Base-by-base conservation (phyloP, 2,797 vertebrate species). In the Molothrus aeneus region DNA sequence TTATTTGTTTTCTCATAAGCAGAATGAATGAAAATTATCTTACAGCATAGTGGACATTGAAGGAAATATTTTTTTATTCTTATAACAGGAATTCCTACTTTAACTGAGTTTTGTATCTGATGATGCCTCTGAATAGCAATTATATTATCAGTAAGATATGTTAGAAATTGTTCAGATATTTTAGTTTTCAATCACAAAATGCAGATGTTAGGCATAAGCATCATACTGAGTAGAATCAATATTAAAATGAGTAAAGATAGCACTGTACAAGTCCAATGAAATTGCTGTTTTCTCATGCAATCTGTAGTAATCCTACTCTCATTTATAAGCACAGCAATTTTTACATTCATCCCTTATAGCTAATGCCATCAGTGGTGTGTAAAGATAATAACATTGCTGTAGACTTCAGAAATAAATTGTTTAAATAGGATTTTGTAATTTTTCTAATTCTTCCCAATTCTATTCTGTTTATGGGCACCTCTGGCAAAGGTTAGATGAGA, bases 341-440 rank as follows among this genome's bases (percentile, higher is more conserved):
- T 92, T 86, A 92, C 31, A 90, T 93, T 94, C 74, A 59, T 83
- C 29, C 45, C 75, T 92, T 88, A 80, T 66, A 94, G 74, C 42
- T 86, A 90, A 90, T 66, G 32, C 43, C 64, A 79, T 88, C 88
- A 85, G 32, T 24, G 50, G 13, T 81, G 24, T 60, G 28, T 64
- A 90, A 90, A 88, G 95, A 86, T 69, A 92, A 92, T 34, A 94
- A 29, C n/a, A 61, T 81, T 92, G 78, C 68, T 70, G 47, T 48
- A 91, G 71, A 88, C 47, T 63, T 95, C 53, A 72, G 57, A 91
- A 96, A 96, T 66, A 92, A 89, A 90, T 93, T 84, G 78, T 82
- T 96, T 90, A 88, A 88, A 95, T 54, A 88, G 53, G 71, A 89
- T 92, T 96, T 94, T 86, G 22, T 32, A 24, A 87, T 94, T 78